These are phyloP conservation scores for Hestina assimilis DNA, from an alignment of 1,140 invertebrate genomes.

Conservation along the genomic window DNA sequence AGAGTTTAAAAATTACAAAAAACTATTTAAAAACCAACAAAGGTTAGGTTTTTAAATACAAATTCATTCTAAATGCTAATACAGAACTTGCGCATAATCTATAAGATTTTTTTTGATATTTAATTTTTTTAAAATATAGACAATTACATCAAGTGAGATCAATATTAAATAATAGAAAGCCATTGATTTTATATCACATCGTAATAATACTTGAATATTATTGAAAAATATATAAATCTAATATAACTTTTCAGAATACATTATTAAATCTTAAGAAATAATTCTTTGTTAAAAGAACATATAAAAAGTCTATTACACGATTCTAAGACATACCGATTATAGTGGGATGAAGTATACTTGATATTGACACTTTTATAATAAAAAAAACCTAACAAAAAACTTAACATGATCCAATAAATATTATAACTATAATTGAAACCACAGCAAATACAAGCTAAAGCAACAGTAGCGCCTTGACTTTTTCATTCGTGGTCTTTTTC, in stretches of 20 bases:
- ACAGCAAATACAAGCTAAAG: conserved; percentile 68
- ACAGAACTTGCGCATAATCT: conserved; percentile 37
- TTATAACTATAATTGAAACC: conserved; percentile 38
- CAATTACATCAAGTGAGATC: conserved; percentile 53
- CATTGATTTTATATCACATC: conserved; percentile 38
- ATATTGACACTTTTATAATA: conserved; percentile 22
- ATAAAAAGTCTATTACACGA: conserved; percentile 12
- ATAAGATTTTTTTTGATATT: conserved; percentile 23
- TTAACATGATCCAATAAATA: conserved; percentile 40
- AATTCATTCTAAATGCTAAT: conserved; percentile 46
- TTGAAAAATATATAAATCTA: conserved; percentile 50
- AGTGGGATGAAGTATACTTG: conserved; percentile 17
- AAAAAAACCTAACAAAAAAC: conserved; percentile 44
- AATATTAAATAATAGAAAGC: conserved; percentile 34
- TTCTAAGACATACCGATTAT: conserved; percentile 12
- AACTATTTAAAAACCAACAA: conserved; percentile 59
- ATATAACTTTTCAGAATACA: conserved; percentile 21
- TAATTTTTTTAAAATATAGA: conserved; percentile 32
- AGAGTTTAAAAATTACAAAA: conserved; percentile 62
- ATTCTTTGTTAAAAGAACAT: conserved; percentile 16
- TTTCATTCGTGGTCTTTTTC: conserved; percentile 30
- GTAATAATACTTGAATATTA: conserved; percentile 51
- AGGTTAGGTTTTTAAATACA: conserved; percentile 40
- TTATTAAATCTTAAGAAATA: conserved; percentile 9
- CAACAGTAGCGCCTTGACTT: conserved; percentile 52